These are phyloP conservation scores for Sebastes taczanowskii DNA, from an alignment of 2,797 vertebrate genomes.

Conservation along the genomic window DNA sequence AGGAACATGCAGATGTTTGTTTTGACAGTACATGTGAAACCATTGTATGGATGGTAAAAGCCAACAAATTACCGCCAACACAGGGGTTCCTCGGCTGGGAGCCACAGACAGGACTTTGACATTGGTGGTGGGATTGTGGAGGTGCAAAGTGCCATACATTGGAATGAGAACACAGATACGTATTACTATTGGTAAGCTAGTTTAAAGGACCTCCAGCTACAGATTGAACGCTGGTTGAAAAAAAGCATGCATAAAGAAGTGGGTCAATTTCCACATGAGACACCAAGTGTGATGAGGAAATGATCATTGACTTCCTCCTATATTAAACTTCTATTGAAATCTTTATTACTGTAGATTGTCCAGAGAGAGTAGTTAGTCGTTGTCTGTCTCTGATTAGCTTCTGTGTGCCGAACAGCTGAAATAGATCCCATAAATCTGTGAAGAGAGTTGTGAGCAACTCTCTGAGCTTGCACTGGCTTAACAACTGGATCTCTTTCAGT, in stretches of 20 bases:
- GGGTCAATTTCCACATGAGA: neutral
- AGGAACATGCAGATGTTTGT: neutral
- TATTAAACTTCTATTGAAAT: neutral
- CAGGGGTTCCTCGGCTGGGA: neutral
- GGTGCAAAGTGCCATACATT: too few species aligned
- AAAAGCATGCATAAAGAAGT: neutral
- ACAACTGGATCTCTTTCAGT: neutral
- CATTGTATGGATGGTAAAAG: neutral
- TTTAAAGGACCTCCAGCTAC: neutral
- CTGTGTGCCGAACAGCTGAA: neutral
- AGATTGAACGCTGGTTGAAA: neutral
- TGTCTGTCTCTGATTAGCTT: neutral
- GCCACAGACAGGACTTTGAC: neutral
- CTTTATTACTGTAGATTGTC: neutral
- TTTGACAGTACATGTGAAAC: neutral
- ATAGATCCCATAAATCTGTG: neutral
- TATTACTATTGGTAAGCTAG: neutral
- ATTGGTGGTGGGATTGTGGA: too few species aligned
- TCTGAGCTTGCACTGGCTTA: neutral
- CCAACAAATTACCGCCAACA: neutral
- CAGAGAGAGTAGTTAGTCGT: neutral
- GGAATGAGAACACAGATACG: neutral
- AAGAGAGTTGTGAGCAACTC: neutral
- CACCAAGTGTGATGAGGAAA: neutral
- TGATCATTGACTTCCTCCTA: neutral